phyloP scores from a whole-genome alignment of 2,113 vertebrate genomes.

The Chaetops frenatus region DNA sequence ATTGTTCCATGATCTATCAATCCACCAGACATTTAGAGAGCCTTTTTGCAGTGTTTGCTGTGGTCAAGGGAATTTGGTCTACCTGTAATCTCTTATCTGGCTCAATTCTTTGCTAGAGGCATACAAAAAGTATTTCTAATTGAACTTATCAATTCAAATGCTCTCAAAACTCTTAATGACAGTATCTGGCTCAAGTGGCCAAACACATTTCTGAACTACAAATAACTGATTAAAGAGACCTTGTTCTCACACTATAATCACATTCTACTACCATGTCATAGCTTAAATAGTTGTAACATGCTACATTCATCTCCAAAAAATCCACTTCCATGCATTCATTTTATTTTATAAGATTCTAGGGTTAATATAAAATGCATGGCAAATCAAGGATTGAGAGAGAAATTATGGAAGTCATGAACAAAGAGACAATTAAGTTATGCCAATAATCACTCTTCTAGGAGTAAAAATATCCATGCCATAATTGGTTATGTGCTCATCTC shows the following conservation, averaged over 20 bases:
- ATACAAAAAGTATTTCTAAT: background rate
- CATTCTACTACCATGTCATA: background rate
- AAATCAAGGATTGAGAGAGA: background rate
- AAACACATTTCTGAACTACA: background rate
- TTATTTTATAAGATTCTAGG: background rate
- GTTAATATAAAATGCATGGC: background rate
- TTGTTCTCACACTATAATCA: background rate
- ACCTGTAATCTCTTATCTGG: background rate
- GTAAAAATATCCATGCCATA: background rate
- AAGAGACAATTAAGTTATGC: background rate
- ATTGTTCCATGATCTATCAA: background rate
- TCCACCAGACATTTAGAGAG: background rate
- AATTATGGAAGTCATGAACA: background rate
- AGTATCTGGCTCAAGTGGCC: background rate
- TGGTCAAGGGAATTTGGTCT: background rate
- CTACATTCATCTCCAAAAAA: background rate
- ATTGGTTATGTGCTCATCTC: background rate
- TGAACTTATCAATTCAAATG: background rate
- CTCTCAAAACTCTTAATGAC: background rate
- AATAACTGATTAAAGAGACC: background rate
- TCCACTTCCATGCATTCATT: background rate
- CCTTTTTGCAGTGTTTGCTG: background rate
- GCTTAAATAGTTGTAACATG: background rate
- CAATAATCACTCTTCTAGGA: background rate
- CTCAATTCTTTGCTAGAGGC: background rate